These are phyloP conservation scores for Drosophila picticornis DNA, from an alignment of 2,888 invertebrate genomes.

Conservation along the genomic window DNA sequence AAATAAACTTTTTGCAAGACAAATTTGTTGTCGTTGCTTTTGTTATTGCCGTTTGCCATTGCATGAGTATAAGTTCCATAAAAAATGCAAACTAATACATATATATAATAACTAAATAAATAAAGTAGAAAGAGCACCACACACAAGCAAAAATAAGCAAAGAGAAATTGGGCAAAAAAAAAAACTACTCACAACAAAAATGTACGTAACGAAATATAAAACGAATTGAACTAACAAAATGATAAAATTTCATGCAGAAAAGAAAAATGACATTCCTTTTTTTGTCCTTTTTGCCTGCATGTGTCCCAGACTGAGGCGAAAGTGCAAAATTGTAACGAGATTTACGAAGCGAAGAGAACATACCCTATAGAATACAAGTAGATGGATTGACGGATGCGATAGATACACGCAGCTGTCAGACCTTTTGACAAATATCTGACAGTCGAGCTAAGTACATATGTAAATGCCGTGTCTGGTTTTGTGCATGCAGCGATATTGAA, in stretches of 20 bases:
- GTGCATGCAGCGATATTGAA: slow-evolving; percentile 22
- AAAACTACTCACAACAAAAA: not conserved
- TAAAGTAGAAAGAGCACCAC: slow-evolving; percentile 7
- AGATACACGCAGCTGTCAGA: slow-evolving; percentile 36
- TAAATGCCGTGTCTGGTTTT: not conserved
- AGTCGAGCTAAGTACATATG: slow-evolving; percentile 23
- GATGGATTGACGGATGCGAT: slow-evolving; percentile 50
- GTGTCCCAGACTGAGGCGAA: slow-evolving; percentile 22
- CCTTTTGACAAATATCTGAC: slow-evolving; percentile 48
- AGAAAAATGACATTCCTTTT: slow-evolving; percentile 43
- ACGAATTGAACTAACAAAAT: slow-evolving; percentile 57
- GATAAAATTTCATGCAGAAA: slow-evolving; percentile 49
- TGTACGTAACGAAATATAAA: slow-evolving; percentile 47
- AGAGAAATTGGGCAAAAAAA: not conserved
- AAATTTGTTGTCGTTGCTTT: slow-evolving; percentile 55
- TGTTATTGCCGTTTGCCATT: slow-evolving; percentile 44
- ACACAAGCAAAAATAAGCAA: slow-evolving; percentile 5
- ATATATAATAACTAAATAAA: slow-evolving; percentile 1
- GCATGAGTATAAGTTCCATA: slow-evolving; percentile 55
- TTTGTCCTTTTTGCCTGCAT: not conserved
- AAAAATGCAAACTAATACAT: slow-evolving; percentile 52
- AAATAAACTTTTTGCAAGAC: slow-evolving; percentile 61
- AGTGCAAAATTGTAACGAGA: slow-evolving; percentile 53
- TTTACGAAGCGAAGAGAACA: slow-evolving; percentile 32
- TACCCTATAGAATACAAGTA: slow-evolving; percentile 35